A percentile compares a stretch with the other conserved stretches of the same genome.
phyloP scores from a whole-genome alignment of 2,113 vertebrate species.

The Toxotes chatareus region DNA sequence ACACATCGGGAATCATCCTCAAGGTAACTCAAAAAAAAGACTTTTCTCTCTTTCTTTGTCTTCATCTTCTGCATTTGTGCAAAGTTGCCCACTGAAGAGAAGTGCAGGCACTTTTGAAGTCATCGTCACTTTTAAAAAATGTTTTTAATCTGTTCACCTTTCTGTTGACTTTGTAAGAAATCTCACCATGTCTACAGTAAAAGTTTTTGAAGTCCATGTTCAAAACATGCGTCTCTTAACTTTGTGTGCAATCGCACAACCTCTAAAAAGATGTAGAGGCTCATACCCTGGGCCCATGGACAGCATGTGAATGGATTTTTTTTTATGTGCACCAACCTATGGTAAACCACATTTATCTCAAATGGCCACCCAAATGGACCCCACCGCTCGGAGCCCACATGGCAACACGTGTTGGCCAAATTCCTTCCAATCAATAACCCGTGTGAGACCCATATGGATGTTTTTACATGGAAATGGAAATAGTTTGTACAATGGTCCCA shows the following conservation, averaged over 20 bases:
- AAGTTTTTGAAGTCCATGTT: no score
- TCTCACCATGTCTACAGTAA: no score
- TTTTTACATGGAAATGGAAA: not conserved
- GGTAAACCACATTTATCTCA: not conserved
- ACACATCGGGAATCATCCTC: conserved; percentile 1
- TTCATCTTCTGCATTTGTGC: not conserved
- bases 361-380: not conserved
- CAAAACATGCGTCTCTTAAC: no score
- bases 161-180: no score
- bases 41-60: not conserved
- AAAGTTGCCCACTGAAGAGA: not conserved
- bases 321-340: not conserved
- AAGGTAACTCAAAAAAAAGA: not conserved
- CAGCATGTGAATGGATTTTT: no score
- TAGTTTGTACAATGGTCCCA: not conserved
- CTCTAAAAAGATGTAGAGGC: no score
- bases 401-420: not conserved
- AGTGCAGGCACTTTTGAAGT: no score
- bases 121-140: no score
- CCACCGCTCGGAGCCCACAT: not conserved
- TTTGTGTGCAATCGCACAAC: no score
- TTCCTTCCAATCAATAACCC: not conserved
- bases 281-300: no score
- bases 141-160: no score
- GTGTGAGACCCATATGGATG: not conserved